Conservation (phyloP, 2,797 vertebrate species). For the Eptatretus atami region DNA sequence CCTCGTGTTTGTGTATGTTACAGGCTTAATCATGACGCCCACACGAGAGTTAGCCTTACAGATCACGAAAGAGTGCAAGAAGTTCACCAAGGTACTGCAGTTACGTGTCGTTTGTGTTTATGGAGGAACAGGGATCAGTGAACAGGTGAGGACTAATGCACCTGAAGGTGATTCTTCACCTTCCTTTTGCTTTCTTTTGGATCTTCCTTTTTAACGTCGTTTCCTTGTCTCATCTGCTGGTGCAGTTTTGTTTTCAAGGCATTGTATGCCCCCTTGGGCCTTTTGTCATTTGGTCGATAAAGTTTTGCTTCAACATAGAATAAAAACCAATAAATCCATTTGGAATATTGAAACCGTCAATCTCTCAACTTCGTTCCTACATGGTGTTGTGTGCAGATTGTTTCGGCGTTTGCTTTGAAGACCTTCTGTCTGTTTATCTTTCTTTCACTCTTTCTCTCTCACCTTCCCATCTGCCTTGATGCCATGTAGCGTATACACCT, state of each 20-base stretch:
- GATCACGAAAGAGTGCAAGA: slow-evolving; percentile 97
- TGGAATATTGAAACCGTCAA: no score
- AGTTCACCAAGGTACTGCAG: slow-evolving; percentile 65
- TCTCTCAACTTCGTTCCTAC: no score
- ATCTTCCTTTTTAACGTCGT: slow-evolving; percentile 9
- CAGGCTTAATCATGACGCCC: slow-evolving; percentile 88
- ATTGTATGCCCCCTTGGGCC: not conserved
- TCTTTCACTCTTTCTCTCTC: no score
- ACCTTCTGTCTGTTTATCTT: no score
- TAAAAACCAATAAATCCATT: no score
- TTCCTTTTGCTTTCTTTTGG: slow-evolving; percentile 7
- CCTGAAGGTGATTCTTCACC: not conserved
- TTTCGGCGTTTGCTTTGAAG: no score
- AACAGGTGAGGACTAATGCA: slow-evolving; percentile 32
- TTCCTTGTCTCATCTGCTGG: not conserved
- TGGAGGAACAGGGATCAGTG: slow-evolving; percentile 90
- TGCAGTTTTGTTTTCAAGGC: not conserved
- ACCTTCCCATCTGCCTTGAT: no score
- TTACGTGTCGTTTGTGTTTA: slow-evolving; percentile 91
- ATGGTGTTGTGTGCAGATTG: no score
- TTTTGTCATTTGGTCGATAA: not conserved
- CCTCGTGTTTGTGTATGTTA: slow-evolving; percentile 11
- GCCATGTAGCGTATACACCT: no score
- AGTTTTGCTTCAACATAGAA: no score
- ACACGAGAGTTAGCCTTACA: slow-evolving; percentile 83